These are phyloP conservation scores for Sarcophaga carnaria DNA, from an alignment of 2,888 invertebrate species.

Conservation along the genomic window DNA sequence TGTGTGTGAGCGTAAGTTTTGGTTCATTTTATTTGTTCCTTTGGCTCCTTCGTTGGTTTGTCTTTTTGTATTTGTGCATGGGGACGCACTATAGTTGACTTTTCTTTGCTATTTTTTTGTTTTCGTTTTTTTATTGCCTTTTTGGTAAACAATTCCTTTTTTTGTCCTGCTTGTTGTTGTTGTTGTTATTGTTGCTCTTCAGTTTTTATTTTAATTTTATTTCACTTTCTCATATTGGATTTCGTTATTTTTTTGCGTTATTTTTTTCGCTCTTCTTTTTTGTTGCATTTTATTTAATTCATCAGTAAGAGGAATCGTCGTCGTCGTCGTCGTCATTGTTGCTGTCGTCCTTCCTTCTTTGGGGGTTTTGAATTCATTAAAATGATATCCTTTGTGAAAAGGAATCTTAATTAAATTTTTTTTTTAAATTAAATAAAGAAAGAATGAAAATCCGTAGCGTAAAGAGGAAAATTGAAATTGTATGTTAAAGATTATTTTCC, in stretches of 20 bases:
- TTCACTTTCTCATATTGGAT: not conserved
- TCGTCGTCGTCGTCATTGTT: conserved; percentile 8
- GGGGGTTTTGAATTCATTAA: conserved; percentile 68
- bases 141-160: conserved; percentile 55
- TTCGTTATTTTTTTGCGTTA: not conserved
- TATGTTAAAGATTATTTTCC: conserved; percentile 38
- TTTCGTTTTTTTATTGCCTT: conserved; percentile 15
- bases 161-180: conserved; percentile 37
- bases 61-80: conserved; percentile 40
- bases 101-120: conserved; percentile 10
- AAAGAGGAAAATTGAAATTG: conserved; percentile 49
- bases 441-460: conserved; percentile 24
- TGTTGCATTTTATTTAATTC: conserved; percentile 63
- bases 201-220: conserved; percentile 36
- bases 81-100: conserved; percentile 67
- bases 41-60: not conserved
- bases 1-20: conserved; percentile 22
- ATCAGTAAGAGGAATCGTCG: conserved; percentile 48
- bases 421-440: conserved; percentile 57
- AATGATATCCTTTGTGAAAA: conserved; percentile 68
- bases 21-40: not conserved
- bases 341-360: conserved; percentile 38
- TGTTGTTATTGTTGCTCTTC: conserved; percentile 7
- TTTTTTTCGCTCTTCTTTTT: conserved; percentile 37
- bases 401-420: conserved; percentile 66